phyloP scores from a whole-genome alignment of 2,888 invertebrate genomes.

The Portevinia maculata region DNA sequence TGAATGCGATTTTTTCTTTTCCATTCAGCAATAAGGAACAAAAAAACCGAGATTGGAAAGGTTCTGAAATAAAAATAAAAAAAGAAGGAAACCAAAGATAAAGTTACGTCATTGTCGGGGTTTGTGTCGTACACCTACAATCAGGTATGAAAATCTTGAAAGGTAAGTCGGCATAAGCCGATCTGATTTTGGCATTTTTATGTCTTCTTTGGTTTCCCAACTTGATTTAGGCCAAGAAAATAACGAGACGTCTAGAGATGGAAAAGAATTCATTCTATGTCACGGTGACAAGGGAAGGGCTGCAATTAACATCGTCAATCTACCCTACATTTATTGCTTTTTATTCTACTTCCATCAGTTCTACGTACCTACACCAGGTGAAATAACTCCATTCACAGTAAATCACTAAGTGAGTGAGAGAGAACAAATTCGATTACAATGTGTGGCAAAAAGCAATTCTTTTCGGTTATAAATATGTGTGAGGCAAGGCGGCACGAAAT shows the following conservation, averaged over 20 bases:
- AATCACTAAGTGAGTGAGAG: conserved; percentile 54
- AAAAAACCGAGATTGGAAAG: background rate
- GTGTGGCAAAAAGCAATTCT: conserved; percentile 16
- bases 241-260: background rate
- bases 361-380: conserved; percentile 32
- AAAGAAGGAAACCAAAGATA: background rate
- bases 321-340: conserved; percentile 10
- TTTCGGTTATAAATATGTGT: conserved; percentile 13
- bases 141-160: conserved; percentile 35
- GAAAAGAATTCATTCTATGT: conserved; percentile 28
- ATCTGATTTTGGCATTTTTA: conserved; percentile 51
- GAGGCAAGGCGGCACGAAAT: conserved; percentile 26
- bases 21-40: background rate
- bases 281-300: conserved; percentile 14
- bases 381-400: conserved; percentile 60
- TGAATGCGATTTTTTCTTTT: conserved; percentile 4
- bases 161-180: conserved; percentile 37
- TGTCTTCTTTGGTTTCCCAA: conserved; percentile 20
- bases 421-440: conserved; percentile 63
- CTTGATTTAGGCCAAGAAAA: conserved; percentile 28
- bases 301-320: conserved; percentile 40
- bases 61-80: conserved; percentile 6
- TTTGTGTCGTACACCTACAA: conserved; percentile 20
- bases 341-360: background rate
- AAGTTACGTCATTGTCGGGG: conserved; percentile 8